These are phyloP conservation scores for Ornithorhynchus anatinus DNA, from an alignment of 2,113 vertebrate species.

Conservation along the genomic window DNA sequence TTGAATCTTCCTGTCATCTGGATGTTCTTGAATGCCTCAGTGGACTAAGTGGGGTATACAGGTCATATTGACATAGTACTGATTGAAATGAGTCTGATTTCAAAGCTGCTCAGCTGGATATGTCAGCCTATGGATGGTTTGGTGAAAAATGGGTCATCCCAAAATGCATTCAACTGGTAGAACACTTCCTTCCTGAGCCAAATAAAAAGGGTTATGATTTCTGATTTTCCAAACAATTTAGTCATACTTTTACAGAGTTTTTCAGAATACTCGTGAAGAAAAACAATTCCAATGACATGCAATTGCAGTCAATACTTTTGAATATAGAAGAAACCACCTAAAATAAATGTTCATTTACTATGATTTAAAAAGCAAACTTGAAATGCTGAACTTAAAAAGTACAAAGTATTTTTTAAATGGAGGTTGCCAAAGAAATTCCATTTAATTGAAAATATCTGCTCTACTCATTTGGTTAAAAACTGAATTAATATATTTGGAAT, in stretches of 20 bases:
- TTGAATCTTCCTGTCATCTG: not conserved
- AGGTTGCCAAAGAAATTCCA: no score
- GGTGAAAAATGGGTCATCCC: not conserved
- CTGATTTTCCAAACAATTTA: not conserved
- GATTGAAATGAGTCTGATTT: constrained; percentile 26
- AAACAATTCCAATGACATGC: not conserved
- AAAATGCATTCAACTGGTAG: not conserved
- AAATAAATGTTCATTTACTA: not conserved
- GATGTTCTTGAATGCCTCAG: not conserved
- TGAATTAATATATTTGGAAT: no score
- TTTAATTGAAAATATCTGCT: no score
- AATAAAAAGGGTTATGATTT: not conserved
- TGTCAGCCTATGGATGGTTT: not conserved
- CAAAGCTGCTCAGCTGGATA: not conserved
- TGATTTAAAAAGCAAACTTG: not conserved
- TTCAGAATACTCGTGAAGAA: not conserved
- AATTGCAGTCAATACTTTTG: not conserved
- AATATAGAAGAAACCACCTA: no score
- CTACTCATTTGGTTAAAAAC: no score
- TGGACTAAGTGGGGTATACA: not conserved
- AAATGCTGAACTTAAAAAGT: no score
- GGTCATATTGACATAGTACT: not conserved
- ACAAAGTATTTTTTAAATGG: no score
- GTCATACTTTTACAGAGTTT: not conserved
- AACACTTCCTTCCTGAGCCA: not conserved